These are phyloP conservation scores for Siniperca chuatsi DNA, from an alignment of 2,113 vertebrate genomes.

Conservation along the genomic window DNA sequence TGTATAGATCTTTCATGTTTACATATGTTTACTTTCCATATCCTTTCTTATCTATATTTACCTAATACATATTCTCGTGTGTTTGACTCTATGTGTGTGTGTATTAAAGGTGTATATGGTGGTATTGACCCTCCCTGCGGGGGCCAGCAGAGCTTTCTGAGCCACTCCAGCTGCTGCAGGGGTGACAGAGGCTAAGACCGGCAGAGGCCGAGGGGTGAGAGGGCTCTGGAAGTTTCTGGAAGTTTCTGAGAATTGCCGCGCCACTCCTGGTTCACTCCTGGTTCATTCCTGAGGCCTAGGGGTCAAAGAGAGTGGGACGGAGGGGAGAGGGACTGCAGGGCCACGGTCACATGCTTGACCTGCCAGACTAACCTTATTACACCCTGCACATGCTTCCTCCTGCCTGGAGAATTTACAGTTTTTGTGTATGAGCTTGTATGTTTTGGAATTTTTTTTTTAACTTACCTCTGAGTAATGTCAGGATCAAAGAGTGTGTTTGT, in stretches of 20 bases:
- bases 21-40: background rate
- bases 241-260: constrained; percentile 74
- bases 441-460: background rate
- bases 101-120: constrained; percentile 55
- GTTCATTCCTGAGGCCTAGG: constrained; percentile 73
- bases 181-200: constrained; percentile 71
- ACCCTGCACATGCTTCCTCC: constrained; percentile 51
- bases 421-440: background rate
- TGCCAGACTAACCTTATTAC: constrained; percentile 63
- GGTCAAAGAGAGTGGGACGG: constrained; percentile 63
- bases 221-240: constrained; percentile 70
- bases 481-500: constrained; percentile 16
- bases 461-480: background rate
- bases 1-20: constrained; percentile 7
- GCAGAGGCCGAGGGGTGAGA: constrained; percentile 64
- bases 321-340: constrained; percentile 62
- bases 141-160: constrained; percentile 64
- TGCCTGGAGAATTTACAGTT: constrained; percentile 43
- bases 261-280: constrained; percentile 69
- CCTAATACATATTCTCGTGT: constrained; percentile 9
- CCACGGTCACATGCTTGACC: constrained; percentile 80
- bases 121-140: constrained; percentile 53
- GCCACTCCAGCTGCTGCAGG: constrained; percentile 76
- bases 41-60: constrained; percentile 8
- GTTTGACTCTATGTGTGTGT: constrained; percentile 13